Base-by-base conservation (phyloP, 2,888 invertebrate species). In the Frankliniella intonsa region DNA sequence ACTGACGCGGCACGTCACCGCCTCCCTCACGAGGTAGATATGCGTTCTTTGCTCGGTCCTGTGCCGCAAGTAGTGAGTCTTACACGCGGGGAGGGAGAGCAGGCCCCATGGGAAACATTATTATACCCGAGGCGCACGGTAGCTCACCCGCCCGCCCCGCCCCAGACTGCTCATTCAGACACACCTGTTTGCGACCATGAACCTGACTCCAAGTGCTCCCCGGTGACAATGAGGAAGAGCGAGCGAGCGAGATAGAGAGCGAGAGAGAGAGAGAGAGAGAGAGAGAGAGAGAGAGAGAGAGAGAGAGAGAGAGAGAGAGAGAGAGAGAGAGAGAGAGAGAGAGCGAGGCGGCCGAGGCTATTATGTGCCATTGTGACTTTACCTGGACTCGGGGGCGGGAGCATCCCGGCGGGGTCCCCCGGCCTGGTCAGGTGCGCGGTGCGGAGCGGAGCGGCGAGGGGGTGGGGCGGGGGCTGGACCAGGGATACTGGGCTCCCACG, bases 381-480 rank as follows among this genome's bases (percentile, higher is more conserved):
- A 76, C 69, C 69, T 76, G 69, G 69, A 76, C 69, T 25, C 69
- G 69, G 69, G 69, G 69, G 69, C 69, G 69, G 69, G 69, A 69
- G 69, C 55, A 19, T 55, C 55, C 22, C 69, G 22, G 69, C 69
- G 69, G 22, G 25, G 25, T 17, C 62, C 69, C 25, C 22, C 5
- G 69, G 9, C 25, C 12, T 9, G 25, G 12, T 25, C 69, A 76
- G 69, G 69, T 76, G 69, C 69, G 69, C 62, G 62, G 8, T 17
- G 55, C 55, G 14, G 62, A 12, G 7, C 62, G 62, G 0, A 17
- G 14, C 55, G 11, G 38, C 55, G 11, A 5, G 38, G 38, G 38
- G 5, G 38, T 2, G 38, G 38, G 38, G 5, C 3, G 38, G 5
- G 5, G 38, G 38, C 38, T 38, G 38, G 38, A 38, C 38, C 38